These are phyloP conservation scores for Alectoris magna DNA, from an alignment of 2,797 vertebrate species.

Conservation along the genomic window DNA sequence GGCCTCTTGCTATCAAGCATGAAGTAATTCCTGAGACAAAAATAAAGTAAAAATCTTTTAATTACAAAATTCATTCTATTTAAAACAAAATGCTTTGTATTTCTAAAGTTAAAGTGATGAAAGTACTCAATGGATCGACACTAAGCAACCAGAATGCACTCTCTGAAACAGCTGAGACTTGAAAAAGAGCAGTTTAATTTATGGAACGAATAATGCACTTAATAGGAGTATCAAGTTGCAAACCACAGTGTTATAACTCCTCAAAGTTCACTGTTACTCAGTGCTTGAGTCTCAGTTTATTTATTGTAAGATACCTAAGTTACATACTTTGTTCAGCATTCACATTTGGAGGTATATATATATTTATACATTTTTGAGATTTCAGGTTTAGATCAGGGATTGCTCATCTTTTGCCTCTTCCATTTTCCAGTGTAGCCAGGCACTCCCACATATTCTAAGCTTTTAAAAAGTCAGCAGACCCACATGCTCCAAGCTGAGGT, in stretches of 20 bases:
- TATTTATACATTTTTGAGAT: background rate
- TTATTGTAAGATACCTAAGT: background rate
- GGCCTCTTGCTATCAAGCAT: background rate
- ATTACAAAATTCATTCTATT: slow-evolving; percentile 38
- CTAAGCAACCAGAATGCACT: background rate
- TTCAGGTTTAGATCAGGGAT: background rate
- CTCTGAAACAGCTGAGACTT: slow-evolving; percentile 5
- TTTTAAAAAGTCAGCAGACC: background rate
- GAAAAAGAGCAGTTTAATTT: slow-evolving; percentile 6
- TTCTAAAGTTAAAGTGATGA: slow-evolving; percentile 18
- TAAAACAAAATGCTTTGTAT: slow-evolving; percentile 6
- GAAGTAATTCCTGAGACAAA: background rate
- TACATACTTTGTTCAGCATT: background rate
- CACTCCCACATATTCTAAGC: background rate
- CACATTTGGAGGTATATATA: background rate
- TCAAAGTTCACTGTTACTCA: background rate
- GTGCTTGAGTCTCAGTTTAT: background rate
- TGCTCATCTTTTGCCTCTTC: background rate
- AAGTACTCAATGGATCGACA: background rate
- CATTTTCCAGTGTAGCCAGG: background rate
- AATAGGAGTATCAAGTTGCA: background rate
- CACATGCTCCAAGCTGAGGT: background rate
- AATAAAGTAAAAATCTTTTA: slow-evolving; percentile 46
- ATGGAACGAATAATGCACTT: background rate
- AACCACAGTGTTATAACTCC: background rate